Conservation (phyloP, 2,797 vertebrate genomes). For the Cygnus olor region DNA sequence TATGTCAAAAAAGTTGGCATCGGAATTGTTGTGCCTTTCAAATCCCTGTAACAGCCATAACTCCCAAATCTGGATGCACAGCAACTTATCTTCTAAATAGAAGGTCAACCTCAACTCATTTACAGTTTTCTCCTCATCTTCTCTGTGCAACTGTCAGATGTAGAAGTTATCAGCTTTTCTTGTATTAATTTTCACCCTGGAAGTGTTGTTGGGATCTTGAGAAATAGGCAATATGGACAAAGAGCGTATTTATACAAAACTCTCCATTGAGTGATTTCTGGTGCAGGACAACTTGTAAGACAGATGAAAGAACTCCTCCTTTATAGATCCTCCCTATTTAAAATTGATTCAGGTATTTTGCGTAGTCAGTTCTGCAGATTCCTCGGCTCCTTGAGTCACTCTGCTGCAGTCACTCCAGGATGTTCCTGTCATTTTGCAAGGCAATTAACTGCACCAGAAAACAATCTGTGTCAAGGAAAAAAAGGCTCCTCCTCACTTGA, state of each 20-base stretch:
- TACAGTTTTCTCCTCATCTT: background rate
- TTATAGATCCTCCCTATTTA: background rate
- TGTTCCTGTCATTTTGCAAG: slow-evolving; percentile 4
- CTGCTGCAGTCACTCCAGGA: background rate
- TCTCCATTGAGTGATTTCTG: background rate
- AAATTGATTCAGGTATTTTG: rapidly evolving
- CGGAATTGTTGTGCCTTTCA: background rate
- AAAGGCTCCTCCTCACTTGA: background rate
- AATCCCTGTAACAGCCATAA: background rate
- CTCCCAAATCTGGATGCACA: background rate
- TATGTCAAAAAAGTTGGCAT: background rate
- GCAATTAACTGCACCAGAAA: background rate
- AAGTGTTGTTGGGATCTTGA: background rate
- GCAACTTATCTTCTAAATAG: background rate
- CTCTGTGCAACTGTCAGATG: background rate
- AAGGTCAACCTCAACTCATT: background rate
- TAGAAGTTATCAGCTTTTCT: background rate
- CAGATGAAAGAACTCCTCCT: background rate
- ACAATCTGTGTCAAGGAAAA: slow-evolving; percentile 40
- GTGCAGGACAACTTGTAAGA: background rate
- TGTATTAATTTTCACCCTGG: background rate
- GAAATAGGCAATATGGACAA: background rate
- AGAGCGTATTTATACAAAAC: background rate
- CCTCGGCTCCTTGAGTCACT: background rate
- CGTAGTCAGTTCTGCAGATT: background rate